Base-by-base conservation (phyloP, 53 echinoderm and acorn worm species). In the Patiria pectinifera region DNA sequence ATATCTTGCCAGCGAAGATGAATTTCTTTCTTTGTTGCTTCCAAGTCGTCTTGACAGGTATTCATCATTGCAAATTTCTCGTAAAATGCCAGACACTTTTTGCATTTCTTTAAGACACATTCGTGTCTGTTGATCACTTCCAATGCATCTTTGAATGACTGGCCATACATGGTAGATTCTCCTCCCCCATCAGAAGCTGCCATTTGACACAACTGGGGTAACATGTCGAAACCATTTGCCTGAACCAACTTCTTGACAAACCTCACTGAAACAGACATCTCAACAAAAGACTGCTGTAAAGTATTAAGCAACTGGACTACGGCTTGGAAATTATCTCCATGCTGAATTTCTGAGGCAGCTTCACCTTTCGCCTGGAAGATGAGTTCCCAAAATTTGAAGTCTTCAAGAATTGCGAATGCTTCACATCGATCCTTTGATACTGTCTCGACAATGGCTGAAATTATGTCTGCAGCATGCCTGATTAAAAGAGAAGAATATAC, bases 331-430 rank as follows among this genome's bases (percentile, higher is more conserved):
- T 16, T 76, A 21, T 62, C 62, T 18, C 77, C 59, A 60, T 44
- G 25, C 5, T 78, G 78, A 10, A 88, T 24, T 77, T 88, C 62
- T 8, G 62, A 60, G 15, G 15, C 43, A 76, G 49, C 25, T 60
- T 62, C 44, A 6, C 78, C 88, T 43, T 43, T 60, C 23, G 88
- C 78, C 62, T 78, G 61, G 45, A 88, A 62, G 15, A 88, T 14
- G 88, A 88, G 88, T 43, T 88, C 76, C 88, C 88, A 88, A 59
- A 88, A 88, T 26, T 7, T 88, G 61, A 16, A 59, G 62, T 21
- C 58, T 8, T 78, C 61, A 62, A 88, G 88, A 77, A 88, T 62
- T 48, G 0, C 60, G 88, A 78, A 88, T 25, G 78, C 12, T 4
- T 88, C 78, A 62, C 18, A 21, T 25, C 77, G 43, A 22, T 59